These are phyloP conservation scores for Eurypyga helias DNA, from an alignment of 2,113 vertebrate genomes.

Conservation along the genomic window DNA sequence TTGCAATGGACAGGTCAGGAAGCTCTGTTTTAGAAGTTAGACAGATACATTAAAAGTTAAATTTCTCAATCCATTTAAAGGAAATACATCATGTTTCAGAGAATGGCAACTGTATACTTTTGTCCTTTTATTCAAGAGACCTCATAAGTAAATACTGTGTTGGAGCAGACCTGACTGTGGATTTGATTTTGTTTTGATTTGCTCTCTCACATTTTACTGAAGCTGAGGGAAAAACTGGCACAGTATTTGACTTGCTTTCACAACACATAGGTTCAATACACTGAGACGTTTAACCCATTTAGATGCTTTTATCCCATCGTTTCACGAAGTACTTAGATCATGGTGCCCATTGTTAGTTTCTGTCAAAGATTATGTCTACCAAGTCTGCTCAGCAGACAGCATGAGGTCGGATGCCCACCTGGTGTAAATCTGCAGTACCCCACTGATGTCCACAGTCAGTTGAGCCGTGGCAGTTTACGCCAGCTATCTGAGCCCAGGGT, in stretches of 20 bases:
- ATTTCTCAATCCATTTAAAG: conserved; percentile 3
- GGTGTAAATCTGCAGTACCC: background rate
- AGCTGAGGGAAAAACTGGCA: background rate
- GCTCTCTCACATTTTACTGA: background rate
- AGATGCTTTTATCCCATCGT: background rate
- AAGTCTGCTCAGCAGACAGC: background rate
- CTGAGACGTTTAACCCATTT: background rate
- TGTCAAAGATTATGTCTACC: background rate
- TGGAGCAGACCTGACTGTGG: background rate
- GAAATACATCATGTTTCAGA: background rate
- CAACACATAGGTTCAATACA: background rate
- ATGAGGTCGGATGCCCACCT: background rate
- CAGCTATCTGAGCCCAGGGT: background rate
- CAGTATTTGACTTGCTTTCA: background rate
- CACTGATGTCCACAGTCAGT: background rate
- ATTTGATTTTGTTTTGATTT: conserved; percentile 22
- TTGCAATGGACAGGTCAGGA: conserved; percentile 23
- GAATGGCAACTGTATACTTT: background rate
- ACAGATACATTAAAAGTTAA: background rate
- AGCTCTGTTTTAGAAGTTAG: background rate
- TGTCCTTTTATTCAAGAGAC: background rate
- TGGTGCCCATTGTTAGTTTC: background rate
- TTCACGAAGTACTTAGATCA: background rate
- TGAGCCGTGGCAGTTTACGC: background rate
- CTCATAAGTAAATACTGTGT: background rate